phyloP scores from a whole-genome alignment of 2,113 vertebrate genomes.

The rabbit (Oryctolagus cuniculus) region mOryCun1.1 NC_091438.1:113193001-113193500 shows the following conservation, averaged over 20 bases:
- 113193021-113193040: no score
- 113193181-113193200: background rate
- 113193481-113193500: slow-evolving; percentile 31
- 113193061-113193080: no score
- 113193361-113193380: background rate
- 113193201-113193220: slow-evolving; percentile 17
- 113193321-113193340: background rate
- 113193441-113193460: background rate
- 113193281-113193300: background rate
- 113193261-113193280: background rate
- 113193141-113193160: no score
- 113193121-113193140: no score
- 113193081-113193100: no score
- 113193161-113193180: no score
- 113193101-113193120: no score
- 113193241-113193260: background rate
- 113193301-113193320: background rate
- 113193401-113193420: background rate
- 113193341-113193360: slow-evolving; percentile 33
- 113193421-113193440: background rate
- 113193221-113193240: slow-evolving; percentile 24
- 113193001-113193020: no score
- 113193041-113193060: no score
- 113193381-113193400: background rate
- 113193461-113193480: background rate